These are phyloP conservation scores for Sapayoa aenigma DNA, from an alignment of 2,113 vertebrate genomes.

Conservation along the genomic window DNA sequence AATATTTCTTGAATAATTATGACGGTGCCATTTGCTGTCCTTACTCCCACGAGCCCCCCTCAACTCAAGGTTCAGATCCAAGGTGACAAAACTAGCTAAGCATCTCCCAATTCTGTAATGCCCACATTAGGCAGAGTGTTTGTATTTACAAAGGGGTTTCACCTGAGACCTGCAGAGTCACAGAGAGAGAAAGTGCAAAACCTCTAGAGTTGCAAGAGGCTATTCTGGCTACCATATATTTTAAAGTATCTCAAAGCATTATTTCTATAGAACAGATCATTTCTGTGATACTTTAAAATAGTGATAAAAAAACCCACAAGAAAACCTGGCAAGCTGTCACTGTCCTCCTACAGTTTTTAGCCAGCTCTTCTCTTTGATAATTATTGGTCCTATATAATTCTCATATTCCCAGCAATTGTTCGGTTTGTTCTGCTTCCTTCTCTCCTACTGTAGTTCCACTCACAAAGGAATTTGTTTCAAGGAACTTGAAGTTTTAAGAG, in stretches of 20 bases:
- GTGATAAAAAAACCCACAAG: not conserved
- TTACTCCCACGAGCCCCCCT: not conserved
- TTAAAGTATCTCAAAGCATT: not conserved
- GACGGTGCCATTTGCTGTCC: not conserved
- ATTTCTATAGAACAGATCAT: not conserved
- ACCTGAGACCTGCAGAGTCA: not conserved
- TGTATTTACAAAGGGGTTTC: not conserved
- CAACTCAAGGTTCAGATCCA: not conserved
- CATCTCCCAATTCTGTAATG: not conserved
- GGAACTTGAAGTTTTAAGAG: not conserved
- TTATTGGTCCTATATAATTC: slow-evolving; percentile 25
- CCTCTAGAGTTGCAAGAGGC: not conserved
- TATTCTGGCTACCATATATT: not conserved
- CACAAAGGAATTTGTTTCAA: not conserved
- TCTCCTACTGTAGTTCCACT: not conserved
- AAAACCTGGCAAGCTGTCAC: slow-evolving; percentile 45
- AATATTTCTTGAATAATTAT: not conserved
- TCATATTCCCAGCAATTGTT: slow-evolving; percentile 20
- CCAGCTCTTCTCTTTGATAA: slow-evolving; percentile 45
- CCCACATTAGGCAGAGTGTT: not conserved
- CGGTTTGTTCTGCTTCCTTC: not conserved
- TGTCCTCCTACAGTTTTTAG: slow-evolving; percentile 48
- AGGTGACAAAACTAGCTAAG: not conserved
- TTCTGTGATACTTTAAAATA: slow-evolving; percentile 15
- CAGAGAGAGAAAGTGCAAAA: not conserved